Evolutionary conservation across 23 tunicate genomes (phyloP).

Genomic region (Clavelina lepadiformis): DNA sequence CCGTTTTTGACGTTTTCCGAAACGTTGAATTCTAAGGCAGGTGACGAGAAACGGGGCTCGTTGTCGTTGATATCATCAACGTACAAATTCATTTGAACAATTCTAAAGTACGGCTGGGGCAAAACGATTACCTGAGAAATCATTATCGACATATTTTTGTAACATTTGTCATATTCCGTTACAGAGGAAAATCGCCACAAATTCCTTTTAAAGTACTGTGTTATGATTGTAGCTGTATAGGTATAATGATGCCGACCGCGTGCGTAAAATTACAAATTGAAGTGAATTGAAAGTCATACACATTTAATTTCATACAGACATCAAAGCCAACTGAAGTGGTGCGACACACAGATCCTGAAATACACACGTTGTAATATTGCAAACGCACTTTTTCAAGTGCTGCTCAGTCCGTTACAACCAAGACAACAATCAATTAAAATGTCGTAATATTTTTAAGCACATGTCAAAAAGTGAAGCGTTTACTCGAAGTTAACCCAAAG

Average conservation of each 20-base stretch:
- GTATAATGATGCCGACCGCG: not conserved
- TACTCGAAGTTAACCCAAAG: no score
- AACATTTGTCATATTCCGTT: not conserved
- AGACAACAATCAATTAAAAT: no score
- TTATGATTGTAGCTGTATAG: not conserved
- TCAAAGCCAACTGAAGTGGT: not conserved
- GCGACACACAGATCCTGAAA: not conserved
- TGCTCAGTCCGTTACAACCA: not conserved
- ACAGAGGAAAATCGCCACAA: no score
- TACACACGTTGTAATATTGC: not conserved
- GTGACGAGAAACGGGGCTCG: slow-evolving; percentile 21
- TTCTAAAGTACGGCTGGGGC: slow-evolving; percentile 21
- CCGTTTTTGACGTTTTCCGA: slow-evolving; percentile 23
- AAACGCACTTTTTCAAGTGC: not conserved
- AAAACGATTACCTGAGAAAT: slow-evolving; percentile 7
- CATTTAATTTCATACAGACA: no score
- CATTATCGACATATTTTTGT: not conserved
- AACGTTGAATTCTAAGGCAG: slow-evolving; percentile 30
- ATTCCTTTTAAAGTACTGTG: no score
- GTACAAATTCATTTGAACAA: slow-evolving; percentile 15
- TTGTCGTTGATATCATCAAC: slow-evolving; percentile 50
- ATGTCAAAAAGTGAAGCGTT: no score
- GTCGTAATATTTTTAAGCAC: no score
- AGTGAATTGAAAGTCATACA: no score
- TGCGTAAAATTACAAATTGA: no score